These are phyloP conservation scores for Sorex maritimensis DNA, from an alignment of 2,797 vertebrate genomes.

Conservation along the genomic window DNA sequence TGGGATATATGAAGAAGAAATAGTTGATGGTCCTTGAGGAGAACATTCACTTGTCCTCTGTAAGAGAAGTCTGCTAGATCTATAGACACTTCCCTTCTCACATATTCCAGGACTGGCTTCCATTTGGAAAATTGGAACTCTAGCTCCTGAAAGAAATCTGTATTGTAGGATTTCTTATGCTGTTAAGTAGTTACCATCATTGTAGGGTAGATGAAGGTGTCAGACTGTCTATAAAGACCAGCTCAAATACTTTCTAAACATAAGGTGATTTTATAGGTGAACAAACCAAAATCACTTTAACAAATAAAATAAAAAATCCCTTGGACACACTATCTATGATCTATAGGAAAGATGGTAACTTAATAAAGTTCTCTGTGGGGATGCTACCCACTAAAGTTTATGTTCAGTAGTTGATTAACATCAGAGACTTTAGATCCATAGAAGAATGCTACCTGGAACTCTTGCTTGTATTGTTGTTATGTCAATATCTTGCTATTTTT, in stretches of 20 bases:
- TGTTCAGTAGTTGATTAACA: slow-evolving; percentile 11
- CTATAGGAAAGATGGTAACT: background rate
- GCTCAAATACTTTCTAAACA: background rate
- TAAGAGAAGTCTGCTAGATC: background rate
- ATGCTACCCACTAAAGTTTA: slow-evolving; percentile 2
- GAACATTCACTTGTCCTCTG: background rate
- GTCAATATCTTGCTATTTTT: slow-evolving; percentile 1
- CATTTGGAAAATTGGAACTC: background rate
- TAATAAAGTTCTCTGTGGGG: background rate
- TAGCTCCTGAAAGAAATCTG: background rate
- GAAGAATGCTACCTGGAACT: slow-evolving; percentile 9
- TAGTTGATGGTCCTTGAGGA: background rate
- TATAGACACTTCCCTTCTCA: background rate
- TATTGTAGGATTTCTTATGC: background rate
- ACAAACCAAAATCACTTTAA: background rate
- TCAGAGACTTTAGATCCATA: slow-evolving; percentile 27
- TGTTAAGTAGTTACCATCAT: background rate
- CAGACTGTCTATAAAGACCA: background rate
- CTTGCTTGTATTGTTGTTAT: background rate
- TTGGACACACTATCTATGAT: background rate
- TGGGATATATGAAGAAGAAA: background rate
- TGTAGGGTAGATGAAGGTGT: background rate
- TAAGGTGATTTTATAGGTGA: background rate
- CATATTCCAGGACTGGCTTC: background rate
- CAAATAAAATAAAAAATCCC: background rate